Evolutionary conservation across 2,797 vertebrate genomes (phyloP), one percentile per base, ranked within the genome.

Genomic region (Parambassis ranga): DNA sequence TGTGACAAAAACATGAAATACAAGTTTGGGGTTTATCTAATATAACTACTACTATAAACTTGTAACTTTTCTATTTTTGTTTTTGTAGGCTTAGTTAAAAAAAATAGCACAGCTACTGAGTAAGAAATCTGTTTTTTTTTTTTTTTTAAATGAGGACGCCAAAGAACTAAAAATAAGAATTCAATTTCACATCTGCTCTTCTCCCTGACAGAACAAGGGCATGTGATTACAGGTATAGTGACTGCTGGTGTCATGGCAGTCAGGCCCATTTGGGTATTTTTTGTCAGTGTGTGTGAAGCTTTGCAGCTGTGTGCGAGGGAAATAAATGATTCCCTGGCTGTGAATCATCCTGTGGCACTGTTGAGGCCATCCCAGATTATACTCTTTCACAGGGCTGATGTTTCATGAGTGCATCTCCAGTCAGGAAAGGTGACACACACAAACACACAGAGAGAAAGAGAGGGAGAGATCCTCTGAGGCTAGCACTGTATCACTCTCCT

Each of bases 181-280:
- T 23, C 23, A 43, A 76, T 80, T 80, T 77, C 59, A 66, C 65
- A 42, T 47, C 28, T 41, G 27, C 22, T 47, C 60, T 13, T 53
- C 51, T 5, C 49, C 15, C 31, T 76, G 81, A 77, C 69, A 63
- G 77, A 51, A 57, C 65, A 23, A 10, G 24, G 28, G 42, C 53
- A 11, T 56, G 60, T 75, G 81, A 77, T 78, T 70, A 26, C 59
- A 81, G 70, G 71, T 76, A 69, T 61, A 61, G 50, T 65, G 74
- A 83, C 69, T 55, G 73, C 15, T 64, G 67, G 31, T 58, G 63
- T 80, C 68, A 82, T 46, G 66, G 78, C 57, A 61, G 73, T 87
- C 85, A 63, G 62, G 32, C 71, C 52, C 53, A 59, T 84, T 88
- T 65, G 48, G 52, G 13, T n/a, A n/a, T 7, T 41, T 49, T 44